phyloP scores from a whole-genome alignment of 1,140 invertebrate genomes.

The Drosophila sulfurigaster region DNA sequence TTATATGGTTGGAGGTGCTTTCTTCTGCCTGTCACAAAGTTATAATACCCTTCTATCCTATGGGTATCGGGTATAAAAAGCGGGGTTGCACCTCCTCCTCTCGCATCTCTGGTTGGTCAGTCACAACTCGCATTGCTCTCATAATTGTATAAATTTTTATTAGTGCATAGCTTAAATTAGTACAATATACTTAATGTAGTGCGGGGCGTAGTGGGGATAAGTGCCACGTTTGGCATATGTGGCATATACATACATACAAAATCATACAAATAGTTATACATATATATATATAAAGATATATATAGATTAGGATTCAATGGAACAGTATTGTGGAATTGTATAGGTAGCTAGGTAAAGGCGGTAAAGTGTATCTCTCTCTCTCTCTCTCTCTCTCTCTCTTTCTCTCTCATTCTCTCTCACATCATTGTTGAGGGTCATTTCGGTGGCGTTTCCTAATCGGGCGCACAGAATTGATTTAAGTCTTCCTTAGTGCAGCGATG shows the following conservation, averaged over 20 bases:
- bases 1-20: too few species aligned
- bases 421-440: not conserved
- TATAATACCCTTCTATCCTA: too few species aligned
- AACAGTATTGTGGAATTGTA: not conserved
- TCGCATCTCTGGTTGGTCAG: too few species aligned
- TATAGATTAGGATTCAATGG: not conserved
- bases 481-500: too few species aligned
- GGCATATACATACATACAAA: not conserved
- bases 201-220: slow-evolving; percentile 22
- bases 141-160: slow-evolving; percentile 71
- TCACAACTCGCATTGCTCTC: slow-evolving; percentile 17
- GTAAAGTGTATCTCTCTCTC: too few species aligned
- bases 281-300: too few species aligned
- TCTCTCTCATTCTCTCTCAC: too few species aligned
- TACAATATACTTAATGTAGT: slow-evolving; percentile 66
- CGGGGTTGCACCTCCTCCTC: too few species aligned
- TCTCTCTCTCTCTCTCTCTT: not conserved
- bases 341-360: not conserved
- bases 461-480: too few species aligned
- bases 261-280: too few species aligned
- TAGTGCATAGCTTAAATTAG: slow-evolving; percentile 74
- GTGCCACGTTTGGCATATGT: slow-evolving; percentile 16
- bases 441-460: slow-evolving; percentile 32
- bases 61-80: too few species aligned
- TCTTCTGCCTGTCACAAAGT: too few species aligned